Evolutionary conservation across 2,888 invertebrate species (phyloP).

Genomic region (Iselma pallidipennis): DNA sequence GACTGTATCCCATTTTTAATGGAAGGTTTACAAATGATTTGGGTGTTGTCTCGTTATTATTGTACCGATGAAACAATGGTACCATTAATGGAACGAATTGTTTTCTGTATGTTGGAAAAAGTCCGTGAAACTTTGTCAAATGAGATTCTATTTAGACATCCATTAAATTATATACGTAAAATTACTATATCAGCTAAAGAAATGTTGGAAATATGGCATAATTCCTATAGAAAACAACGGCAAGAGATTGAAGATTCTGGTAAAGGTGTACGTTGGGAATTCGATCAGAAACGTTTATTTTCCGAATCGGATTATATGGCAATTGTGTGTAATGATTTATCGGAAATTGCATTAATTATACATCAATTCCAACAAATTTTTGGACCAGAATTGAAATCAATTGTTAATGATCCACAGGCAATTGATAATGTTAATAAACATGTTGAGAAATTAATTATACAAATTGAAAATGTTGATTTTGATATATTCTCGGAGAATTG

Average conservation of each 20-base stretch:
- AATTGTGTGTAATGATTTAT: constrained; percentile 76
- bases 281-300: constrained; percentile 81
- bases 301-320: constrained; percentile 84
- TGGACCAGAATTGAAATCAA: constrained; percentile 82
- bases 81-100: constrained; percentile 78
- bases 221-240: constrained; percentile 74
- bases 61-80: constrained; percentile 86
- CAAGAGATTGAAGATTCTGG: constrained; percentile 85
- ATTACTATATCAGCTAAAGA: constrained; percentile 60
- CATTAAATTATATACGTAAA: background rate
- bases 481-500: constrained; percentile 80
- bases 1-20: constrained; percentile 78
- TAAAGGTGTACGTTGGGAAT: constrained; percentile 89
- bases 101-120: constrained; percentile 79
- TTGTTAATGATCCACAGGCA: constrained; percentile 83
- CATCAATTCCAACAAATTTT: constrained; percentile 90
- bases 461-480: constrained; percentile 78
- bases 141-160: background rate
- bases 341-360: constrained; percentile 77
- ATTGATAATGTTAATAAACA: constrained; percentile 83
- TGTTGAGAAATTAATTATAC: constrained; percentile 75
- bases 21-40: constrained; percentile 85
- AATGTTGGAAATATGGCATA: constrained; percentile 77
- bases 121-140: constrained; percentile 66
- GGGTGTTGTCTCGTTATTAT: constrained; percentile 88